phyloP scores from a whole-genome alignment of 2,113 vertebrate genomes.

The Craseonycteris thonglongyai region DNA sequence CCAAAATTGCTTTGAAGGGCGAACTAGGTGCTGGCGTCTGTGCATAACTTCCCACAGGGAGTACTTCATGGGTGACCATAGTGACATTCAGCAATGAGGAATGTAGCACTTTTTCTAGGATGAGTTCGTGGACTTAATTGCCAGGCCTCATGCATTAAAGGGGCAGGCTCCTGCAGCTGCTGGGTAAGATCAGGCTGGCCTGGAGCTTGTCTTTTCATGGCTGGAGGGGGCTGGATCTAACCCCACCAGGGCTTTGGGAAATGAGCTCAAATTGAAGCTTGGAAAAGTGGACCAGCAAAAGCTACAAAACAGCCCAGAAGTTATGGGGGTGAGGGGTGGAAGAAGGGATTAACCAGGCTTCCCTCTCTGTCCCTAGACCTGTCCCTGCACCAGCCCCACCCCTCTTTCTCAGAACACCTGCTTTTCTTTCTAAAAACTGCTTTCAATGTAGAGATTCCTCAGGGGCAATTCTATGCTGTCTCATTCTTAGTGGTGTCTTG shows the following conservation, averaged over 20 bases:
- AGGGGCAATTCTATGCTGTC: fast-evolving
- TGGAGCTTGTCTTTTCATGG: not conserved
- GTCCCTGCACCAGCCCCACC: not conserved
- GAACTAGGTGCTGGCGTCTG: too few species aligned
- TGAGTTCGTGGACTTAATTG: too few species aligned
- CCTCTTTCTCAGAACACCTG: not conserved
- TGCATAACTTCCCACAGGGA: too few species aligned
- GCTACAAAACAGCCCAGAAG: too few species aligned
- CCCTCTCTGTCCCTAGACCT: not conserved
- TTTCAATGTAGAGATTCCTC: not conserved
- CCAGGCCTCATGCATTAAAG: too few species aligned
- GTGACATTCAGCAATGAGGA: too few species aligned
- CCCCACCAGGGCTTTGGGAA: not conserved
- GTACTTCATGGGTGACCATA: too few species aligned
- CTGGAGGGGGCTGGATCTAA: not conserved
- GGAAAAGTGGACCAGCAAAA: not conserved
- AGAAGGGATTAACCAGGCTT: not conserved
- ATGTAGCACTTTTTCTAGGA: too few species aligned
- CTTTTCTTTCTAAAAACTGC: not conserved
- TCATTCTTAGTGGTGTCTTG: fast-evolving
- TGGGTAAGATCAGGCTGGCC: not conserved
- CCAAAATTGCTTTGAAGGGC: too few species aligned
- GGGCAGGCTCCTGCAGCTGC: not conserved
- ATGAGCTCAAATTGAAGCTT: not conserved
- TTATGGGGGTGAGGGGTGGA: fast-evolving